A percentile compares a stretch with the other conserved stretches of the same genome.
phyloP scores from a whole-genome alignment of 2,797 vertebrate species.

The Diceros bicornis region DNA sequence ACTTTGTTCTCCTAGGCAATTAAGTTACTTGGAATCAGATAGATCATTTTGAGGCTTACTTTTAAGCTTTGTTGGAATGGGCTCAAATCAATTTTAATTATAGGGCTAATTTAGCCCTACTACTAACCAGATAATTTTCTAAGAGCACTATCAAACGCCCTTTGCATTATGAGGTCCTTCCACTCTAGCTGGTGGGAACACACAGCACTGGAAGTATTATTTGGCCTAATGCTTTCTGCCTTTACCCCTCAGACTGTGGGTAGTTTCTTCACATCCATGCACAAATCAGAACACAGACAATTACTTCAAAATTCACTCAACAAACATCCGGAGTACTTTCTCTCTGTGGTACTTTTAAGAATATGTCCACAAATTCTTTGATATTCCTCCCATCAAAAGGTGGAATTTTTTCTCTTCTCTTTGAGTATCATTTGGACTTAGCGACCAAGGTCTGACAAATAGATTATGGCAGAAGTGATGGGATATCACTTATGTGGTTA shows the following conservation, averaged over 20 bases:
- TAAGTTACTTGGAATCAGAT: constrained; percentile 58
- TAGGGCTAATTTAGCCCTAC: not conserved
- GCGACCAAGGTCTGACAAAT: not conserved
- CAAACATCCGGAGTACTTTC: not conserved
- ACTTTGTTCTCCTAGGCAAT: constrained; percentile 29
- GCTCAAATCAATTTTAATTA: constrained; percentile 5
- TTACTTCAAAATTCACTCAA: not conserved
- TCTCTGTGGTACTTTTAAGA: not conserved
- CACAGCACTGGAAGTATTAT: not conserved
- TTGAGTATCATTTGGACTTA: not conserved
- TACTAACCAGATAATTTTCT: not conserved
- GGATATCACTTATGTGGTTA: not conserved
- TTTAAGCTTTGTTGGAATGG: not conserved
- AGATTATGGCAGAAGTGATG: not conserved
- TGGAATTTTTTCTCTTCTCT: not conserved
- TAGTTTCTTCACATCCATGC: not conserved
- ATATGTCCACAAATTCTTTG: not conserved
- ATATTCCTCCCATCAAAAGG: not conserved
- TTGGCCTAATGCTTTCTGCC: not conserved
- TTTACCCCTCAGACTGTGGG: accelerated
- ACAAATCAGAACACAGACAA: not conserved
- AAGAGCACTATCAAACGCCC: not conserved
- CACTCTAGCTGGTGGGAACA: not conserved
- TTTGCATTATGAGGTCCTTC: not conserved
- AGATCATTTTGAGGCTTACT: not conserved